Evolutionary conservation across 2,797 vertebrate genomes (phyloP), one percentile per base, ranked within the genome.

Genomic region (Delichon dasypus): DNA sequence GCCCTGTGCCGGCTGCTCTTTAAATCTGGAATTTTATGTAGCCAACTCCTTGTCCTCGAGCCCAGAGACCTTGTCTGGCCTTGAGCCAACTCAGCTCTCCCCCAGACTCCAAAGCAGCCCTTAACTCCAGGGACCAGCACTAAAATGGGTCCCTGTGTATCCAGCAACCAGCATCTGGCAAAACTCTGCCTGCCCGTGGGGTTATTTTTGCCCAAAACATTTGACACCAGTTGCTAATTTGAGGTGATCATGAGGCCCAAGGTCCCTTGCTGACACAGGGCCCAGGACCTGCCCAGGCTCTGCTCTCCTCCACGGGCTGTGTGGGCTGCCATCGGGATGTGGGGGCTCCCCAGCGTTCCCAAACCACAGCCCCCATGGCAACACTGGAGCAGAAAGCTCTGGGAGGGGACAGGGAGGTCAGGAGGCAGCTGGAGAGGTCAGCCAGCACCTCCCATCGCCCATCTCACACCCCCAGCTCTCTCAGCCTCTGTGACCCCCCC

Each of bases 121-220:
- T 18, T 48, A 66, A 58, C 26, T 70, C 54, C 51, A n/a, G 66
- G 66, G 79, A 70, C 57, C 82, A 81, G 45, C 27, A 45, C 13
- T 40, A 32, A 90, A 88, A 78, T 1, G 4, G 30, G 20, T 10
- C 40, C 10, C 47, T 19, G 72, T 25, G 7, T 50, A 75, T 27
- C 72, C 87, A 80, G 78, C 51, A 62, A 72, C 38, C 79, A 65
- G 85, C 82, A 88, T 89, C 83, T 71, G 85, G 85, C 88, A 79
- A 76, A 92, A 70, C 79, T 16, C 3, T 51, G 82, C 71, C 82
- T 57, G 71, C 47, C 47, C 1, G 0, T 6, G 15, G 25, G 29
- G 75, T 75, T 98, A 98, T 98, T 98, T 98, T 97, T 97, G 96
- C 96, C 68, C 96, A 98, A 98, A 91, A 87, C 97, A 98, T 98